Percentiles rank a stretch among this genome's conserved stretches.
phyloP scores from a whole-genome alignment of 2,113 vertebrate species.

The Xiphophorus hellerii region DNA sequence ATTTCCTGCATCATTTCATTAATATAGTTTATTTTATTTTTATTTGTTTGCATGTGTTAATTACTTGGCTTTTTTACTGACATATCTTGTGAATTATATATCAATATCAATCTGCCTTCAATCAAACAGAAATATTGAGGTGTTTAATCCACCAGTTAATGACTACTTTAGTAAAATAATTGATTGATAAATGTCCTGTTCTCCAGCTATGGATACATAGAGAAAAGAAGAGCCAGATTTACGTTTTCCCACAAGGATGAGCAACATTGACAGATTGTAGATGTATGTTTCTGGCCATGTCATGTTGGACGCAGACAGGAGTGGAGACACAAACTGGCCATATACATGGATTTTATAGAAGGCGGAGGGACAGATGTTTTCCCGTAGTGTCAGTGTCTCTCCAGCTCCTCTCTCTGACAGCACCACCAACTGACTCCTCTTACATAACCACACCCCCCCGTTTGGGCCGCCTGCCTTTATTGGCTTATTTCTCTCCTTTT shows the following conservation, averaged over 20 bases:
- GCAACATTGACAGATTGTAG: conserved; percentile 41
- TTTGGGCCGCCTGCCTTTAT: conserved; percentile 71
- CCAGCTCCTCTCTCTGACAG: conserved; percentile 66
- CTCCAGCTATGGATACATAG: conserved; percentile 55
- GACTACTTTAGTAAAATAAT: neutral
- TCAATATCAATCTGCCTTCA: too few relatives aligned
- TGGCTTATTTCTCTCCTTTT: conserved; percentile 77
- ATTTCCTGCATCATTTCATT: neutral
- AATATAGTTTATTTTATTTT: neutral
- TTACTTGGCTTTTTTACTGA: neutral
- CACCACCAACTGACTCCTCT: conserved; percentile 78
- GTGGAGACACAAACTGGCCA: conserved; percentile 16
- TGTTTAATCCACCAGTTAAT: neutral
- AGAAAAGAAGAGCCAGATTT: conserved; percentile 60
- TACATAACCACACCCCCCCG: conserved; percentile 79
- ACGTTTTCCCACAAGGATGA: conserved; percentile 68
- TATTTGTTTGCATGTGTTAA: too few relatives aligned
- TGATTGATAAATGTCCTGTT: conserved; percentile 49
- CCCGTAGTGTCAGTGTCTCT: conserved; percentile 67
- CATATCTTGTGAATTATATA: neutral
- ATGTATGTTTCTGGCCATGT: conserved; percentile 37
- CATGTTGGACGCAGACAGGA: conserved; percentile 2
- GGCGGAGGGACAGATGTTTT: conserved; percentile 70
- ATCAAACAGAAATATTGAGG: neutral
- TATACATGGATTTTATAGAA: conserved; percentile 41